A percentile compares a stretch with the other conserved stretches of the same genome.
Conservation (phyloP, 2,888 invertebrate genomes). For the Diaperis boleti region DNA sequence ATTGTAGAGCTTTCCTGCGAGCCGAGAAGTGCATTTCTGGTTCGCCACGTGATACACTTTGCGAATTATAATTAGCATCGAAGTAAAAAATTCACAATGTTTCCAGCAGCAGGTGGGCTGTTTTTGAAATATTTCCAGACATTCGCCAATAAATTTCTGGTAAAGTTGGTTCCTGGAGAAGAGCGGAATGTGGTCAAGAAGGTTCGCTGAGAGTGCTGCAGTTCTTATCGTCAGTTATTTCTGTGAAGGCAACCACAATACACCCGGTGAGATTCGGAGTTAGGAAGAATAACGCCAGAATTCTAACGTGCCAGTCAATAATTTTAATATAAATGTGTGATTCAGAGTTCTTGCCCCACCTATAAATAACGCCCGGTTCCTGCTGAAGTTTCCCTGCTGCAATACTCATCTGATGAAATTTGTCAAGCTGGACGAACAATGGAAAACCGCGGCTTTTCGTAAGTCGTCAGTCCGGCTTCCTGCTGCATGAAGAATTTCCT, state of each 20-base stretch:
- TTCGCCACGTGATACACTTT: slow-evolving; percentile 22
- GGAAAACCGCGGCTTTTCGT: slow-evolving; percentile 2
- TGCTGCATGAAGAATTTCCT: slow-evolving; percentile 6
- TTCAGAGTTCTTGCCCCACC: neutral
- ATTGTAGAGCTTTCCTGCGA: slow-evolving; percentile 3
- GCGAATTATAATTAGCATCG: slow-evolving; percentile 14
- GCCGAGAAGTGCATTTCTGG: neutral
- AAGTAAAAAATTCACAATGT: slow-evolving; percentile 28
- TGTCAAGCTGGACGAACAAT: neutral
- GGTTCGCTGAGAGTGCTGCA: no score
- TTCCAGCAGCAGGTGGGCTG: slow-evolving; percentile 22
- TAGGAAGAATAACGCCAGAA: no score
- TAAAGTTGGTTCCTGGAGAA: slow-evolving; percentile 20
- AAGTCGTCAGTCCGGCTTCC: slow-evolving; percentile 10
- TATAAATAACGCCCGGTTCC: slow-evolving; percentile 4
- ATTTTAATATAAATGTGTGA: no score
- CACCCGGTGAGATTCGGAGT: no score
- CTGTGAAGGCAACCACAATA: no score
- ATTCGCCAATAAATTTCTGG: slow-evolving; percentile 15
- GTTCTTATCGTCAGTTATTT: no score
- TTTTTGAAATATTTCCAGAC: slow-evolving; percentile 19
- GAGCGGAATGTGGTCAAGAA: slow-evolving; percentile 4
- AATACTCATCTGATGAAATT: neutral
- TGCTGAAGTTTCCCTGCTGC: slow-evolving; percentile 4
- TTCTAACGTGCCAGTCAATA: no score